Base-by-base conservation (phyloP, 2,888 invertebrate species). In the Xestoiulus laeticollis region DNA sequence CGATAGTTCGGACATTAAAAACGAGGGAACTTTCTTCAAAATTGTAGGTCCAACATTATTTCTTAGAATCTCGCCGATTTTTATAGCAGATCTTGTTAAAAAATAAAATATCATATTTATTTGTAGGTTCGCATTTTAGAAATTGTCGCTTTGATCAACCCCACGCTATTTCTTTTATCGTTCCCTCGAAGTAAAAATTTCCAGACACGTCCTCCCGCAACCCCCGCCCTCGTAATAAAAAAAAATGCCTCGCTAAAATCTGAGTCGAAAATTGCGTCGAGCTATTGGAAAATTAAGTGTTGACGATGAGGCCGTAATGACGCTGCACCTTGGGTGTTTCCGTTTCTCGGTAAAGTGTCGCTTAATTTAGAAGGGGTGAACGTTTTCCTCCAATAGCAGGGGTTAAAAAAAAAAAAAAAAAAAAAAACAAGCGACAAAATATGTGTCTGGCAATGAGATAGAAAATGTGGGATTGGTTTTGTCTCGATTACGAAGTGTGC, bases 391-490 rank as follows among this genome's bases (percentile, higher is more conserved):
- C n/a, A n/a, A n/a, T n/a, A n/a, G n/a, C n/a, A n/a, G 68, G 26
- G 5, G n/a, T 68, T 2, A 68, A 8, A 59, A 5, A 59, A 59
- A n/a, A 59, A 59, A n/a, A 1, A n/a, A n/a, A n/a, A n/a, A 68
- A 8, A 59, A 5, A 59, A 59, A n/a, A 59, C 14, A n/a, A 1
- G 59, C 14, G 68, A 68, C 8, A 30, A 83, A 83, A 33, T 1
- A 33, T 83, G n/a, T 83, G 83, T 26, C 59, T 59, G 48, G 6
- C 59, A n/a, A n/a, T n/a, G n/a, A n/a, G n/a, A n/a, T n/a, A 59
- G 33, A 19, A 6, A 59, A 59, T 59, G 14, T 19, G 33, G 5
- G 19, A 19, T 59, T 5, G 59, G 59, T n/a, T 59, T 6, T 19
- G 2, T 59, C 48, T 48, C 48, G 48, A 3, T 48, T 48, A 48